Conservation (phyloP, 2,888 invertebrate species). For the Dolomedes plantarius region DNA sequence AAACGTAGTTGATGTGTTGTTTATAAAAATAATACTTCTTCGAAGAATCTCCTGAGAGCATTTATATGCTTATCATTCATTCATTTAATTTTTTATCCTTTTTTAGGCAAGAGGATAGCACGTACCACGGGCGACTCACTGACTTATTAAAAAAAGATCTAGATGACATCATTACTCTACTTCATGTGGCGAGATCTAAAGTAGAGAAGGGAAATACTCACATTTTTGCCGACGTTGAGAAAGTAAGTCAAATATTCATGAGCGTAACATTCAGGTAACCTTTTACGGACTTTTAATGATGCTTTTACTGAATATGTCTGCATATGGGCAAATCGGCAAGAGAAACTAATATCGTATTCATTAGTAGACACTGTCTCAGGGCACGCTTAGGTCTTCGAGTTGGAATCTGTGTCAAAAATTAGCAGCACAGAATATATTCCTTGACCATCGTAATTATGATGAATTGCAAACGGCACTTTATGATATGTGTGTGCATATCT, state of each 20-base stretch:
- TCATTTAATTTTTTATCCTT: not conserved
- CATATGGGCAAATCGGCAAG: too few relatives aligned
- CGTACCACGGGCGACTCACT: not conserved
- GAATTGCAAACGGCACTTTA: too few relatives aligned
- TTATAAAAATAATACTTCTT: not conserved
- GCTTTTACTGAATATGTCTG: too few relatives aligned
- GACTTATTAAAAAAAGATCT: not conserved
- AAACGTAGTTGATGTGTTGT: not conserved
- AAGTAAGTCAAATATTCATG: constrained; percentile 23
- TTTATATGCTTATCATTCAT: constrained; percentile 1
- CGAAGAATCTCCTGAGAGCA: not conserved
- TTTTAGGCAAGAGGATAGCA: not conserved
- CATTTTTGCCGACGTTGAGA: not conserved
- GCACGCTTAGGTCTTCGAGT: too few relatives aligned
- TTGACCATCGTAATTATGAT: too few relatives aligned
- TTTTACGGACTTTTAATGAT: too few relatives aligned
- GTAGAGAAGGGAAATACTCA: not conserved
- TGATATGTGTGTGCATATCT: too few relatives aligned
- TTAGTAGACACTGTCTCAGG: too few relatives aligned
- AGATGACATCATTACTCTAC: not conserved
- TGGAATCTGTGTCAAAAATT: too few relatives aligned
- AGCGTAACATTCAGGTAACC: too few relatives aligned
- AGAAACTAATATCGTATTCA: too few relatives aligned
- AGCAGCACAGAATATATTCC: too few relatives aligned
- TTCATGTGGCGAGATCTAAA: not conserved